Evolutionary conservation across 2,888 invertebrate genomes (phyloP).

Genomic region (Endomychus coccineus): DNA sequence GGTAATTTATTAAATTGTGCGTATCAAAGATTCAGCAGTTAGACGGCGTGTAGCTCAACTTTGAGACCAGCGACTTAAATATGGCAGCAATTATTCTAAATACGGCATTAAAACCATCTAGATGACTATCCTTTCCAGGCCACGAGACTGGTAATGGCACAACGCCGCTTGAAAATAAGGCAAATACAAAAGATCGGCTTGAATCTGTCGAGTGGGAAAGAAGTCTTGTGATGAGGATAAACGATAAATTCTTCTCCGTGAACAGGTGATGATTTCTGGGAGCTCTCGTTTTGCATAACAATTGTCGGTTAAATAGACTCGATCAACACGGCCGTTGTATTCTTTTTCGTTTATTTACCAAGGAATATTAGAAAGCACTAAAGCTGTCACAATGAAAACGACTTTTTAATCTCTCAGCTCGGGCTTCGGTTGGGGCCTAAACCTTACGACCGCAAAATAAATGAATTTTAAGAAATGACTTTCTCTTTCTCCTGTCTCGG

Average conservation of each 20-base stretch:
- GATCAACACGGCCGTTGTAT: constrained; percentile 37
- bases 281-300: constrained; percentile 45
- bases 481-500: constrained; percentile 33
- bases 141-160: constrained; percentile 41
- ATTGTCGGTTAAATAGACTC: constrained; percentile 43
- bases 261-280: constrained; percentile 44
- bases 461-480: constrained; percentile 42
- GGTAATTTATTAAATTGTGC: constrained; percentile 32
- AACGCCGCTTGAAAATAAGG: constrained; percentile 41
- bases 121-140: constrained; percentile 45
- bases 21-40: constrained; percentile 30
- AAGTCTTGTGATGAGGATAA: constrained; percentile 43
- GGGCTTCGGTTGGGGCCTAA: constrained; percentile 29
- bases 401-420: constrained; percentile 42
- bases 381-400: constrained; percentile 43
- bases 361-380: constrained; percentile 45
- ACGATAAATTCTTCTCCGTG: constrained; percentile 40
- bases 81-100: constrained; percentile 47
- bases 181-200: constrained; percentile 46
- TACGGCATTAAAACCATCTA: constrained; percentile 45
- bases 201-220: constrained; percentile 39
- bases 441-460: constrained; percentile 40
- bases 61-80: constrained; percentile 40
- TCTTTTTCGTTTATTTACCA: constrained; percentile 43
- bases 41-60: constrained; percentile 17